Percentiles rank a stretch among this genome's conserved stretches.
phyloP scores from a whole-genome alignment of 2,888 invertebrate genomes.

The Bhutanitis thaidina region DNA sequence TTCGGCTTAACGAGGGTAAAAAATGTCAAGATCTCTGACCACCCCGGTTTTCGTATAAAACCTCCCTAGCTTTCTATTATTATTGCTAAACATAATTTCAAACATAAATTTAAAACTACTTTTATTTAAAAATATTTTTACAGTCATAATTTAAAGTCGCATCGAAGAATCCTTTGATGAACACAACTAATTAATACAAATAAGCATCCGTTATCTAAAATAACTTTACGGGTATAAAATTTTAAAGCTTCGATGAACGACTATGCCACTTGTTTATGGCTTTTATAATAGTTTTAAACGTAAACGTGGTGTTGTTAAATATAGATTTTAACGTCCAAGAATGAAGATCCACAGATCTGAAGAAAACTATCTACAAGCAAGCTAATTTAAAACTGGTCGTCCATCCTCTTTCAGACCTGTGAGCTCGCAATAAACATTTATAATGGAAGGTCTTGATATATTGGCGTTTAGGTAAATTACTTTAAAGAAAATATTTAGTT shows the following conservation, averaged over 20 bases:
- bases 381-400: slow-evolving; percentile 31
- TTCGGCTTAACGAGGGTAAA: too few species aligned
- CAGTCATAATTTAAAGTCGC: slow-evolving; percentile 22
- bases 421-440: slow-evolving; percentile 25
- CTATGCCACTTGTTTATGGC: slow-evolving; percentile 58
- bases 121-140: slow-evolving; percentile 6
- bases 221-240: slow-evolving; percentile 52
- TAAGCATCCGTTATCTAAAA: slow-evolving; percentile 48
- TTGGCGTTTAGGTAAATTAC: slow-evolving; percentile 39
- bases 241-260: slow-evolving; percentile 60
- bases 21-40: too few species aligned
- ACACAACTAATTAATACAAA: slow-evolving; percentile 65
- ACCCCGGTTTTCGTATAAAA: too few species aligned
- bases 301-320: slow-evolving; percentile 49
- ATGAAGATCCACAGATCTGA: slow-evolving; percentile 24
- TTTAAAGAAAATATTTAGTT: slow-evolving; percentile 52
- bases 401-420: slow-evolving; percentile 32
- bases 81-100: too few species aligned
- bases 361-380: background rate
- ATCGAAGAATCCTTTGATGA: slow-evolving; percentile 44
- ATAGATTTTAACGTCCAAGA: slow-evolving; percentile 38
- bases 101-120: background rate
- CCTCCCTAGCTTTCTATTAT: too few species aligned
- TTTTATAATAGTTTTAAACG: slow-evolving; percentile 62
- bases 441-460: slow-evolving; percentile 31